A percentile compares a stretch with the other conserved stretches of the same genome.
phyloP scores from a whole-genome alignment of 2,797 vertebrate species.

The Mus minutoides region DNA sequence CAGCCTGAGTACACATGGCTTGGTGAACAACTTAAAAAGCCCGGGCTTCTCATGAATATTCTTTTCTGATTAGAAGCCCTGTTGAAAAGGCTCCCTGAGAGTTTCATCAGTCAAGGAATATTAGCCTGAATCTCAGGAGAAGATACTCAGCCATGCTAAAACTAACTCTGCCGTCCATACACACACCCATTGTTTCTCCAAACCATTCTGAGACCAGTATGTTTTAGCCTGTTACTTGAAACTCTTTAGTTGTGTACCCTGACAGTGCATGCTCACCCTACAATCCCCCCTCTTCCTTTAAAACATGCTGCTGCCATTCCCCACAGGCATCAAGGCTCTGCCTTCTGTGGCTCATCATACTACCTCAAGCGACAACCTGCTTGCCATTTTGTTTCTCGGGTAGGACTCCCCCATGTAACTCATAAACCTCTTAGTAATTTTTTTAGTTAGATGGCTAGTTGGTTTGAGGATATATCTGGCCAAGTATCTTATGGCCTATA shows the following conservation, averaged over 20 bases:
- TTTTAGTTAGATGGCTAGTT: background rate
- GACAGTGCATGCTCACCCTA: too few relatives aligned
- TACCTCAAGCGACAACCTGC: background rate
- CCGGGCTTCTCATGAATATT: background rate
- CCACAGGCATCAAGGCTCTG: background rate
- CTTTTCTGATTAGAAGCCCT: background rate
- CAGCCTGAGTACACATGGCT: background rate
- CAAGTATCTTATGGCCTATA: background rate
- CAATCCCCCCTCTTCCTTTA: too few relatives aligned
- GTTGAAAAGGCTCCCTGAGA: background rate
- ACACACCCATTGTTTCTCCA: background rate
- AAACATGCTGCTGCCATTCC: too few relatives aligned
- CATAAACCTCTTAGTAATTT: background rate
- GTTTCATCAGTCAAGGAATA: background rate
- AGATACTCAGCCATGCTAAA: background rate
- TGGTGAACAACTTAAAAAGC: fast-evolving
- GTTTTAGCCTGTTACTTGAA: too few relatives aligned
- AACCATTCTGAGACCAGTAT: background rate
- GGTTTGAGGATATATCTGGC: background rate
- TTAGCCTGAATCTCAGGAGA: fast-evolving
- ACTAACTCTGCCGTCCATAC: fast-evolving
- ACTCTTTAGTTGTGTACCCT: background rate
- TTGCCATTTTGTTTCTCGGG: background rate
- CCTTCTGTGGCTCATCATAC: background rate
- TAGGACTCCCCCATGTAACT: background rate